A percentile compares a stretch with the other conserved stretches of the same genome.
Evolutionary conservation across 2,888 invertebrate genomes (phyloP).

Genomic region (Drosophila aldrichi): DNA sequence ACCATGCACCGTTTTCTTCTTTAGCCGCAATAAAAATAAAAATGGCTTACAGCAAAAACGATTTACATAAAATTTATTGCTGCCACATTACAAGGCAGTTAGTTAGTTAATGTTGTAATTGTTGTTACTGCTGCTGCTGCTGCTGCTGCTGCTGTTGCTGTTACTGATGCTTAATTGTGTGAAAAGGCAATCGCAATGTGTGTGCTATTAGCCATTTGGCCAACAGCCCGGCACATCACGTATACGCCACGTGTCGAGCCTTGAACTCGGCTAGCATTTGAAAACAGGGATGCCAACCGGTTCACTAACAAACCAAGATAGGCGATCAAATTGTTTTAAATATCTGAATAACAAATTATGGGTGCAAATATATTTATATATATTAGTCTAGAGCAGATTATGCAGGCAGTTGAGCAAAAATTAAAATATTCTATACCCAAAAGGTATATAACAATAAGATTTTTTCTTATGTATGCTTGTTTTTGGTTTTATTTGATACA

Average conservation of each 20-base stretch:
- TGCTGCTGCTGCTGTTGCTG: slow-evolving; percentile 50
- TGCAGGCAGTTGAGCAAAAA: not conserved
- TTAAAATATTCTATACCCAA: not conserved
- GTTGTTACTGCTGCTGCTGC: slow-evolving; percentile 31
- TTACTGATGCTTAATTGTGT: slow-evolving; percentile 73
- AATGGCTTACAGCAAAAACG: slow-evolving; percentile 60
- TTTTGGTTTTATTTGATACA: not conserved
- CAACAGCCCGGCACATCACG: slow-evolving; percentile 63
- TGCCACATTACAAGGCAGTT: slow-evolving; percentile 79
- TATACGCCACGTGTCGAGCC: slow-evolving; percentile 78
- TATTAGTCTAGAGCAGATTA: not conserved
- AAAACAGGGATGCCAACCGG: slow-evolving; percentile 51
- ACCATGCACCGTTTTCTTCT: slow-evolving; percentile 70
- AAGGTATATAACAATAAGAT: not conserved
- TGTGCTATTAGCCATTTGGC: slow-evolving; percentile 40
- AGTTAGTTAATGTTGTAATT: slow-evolving; percentile 68
- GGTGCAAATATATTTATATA: not conserved
- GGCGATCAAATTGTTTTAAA: not conserved
- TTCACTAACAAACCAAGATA: slow-evolving; percentile 22
- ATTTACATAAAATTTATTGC: slow-evolving; percentile 81
- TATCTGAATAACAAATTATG: slow-evolving; percentile 5
- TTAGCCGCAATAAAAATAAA: slow-evolving; percentile 52
- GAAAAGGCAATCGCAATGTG: slow-evolving; percentile 58
- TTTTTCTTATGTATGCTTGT: too few species aligned
- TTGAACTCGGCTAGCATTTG: slow-evolving; percentile 70